These are phyloP conservation scores for Ophion costatus DNA, from an alignment of 2,888 invertebrate genomes.

Conservation along the genomic window DNA sequence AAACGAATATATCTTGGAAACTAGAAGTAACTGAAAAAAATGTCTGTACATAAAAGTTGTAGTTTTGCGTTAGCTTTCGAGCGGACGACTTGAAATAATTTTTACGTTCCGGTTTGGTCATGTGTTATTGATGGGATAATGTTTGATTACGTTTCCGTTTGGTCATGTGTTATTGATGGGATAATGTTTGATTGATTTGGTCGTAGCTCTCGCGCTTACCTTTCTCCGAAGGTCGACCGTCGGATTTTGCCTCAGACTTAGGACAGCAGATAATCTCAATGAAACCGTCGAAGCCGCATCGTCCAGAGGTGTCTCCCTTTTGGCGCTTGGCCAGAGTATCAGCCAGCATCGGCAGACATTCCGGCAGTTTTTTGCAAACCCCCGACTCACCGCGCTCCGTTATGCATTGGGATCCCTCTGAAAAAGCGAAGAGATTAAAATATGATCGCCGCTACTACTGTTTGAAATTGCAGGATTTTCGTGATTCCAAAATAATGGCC, in stretches of 20 bases:
- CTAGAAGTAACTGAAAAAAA: too few species aligned
- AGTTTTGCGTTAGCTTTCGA: too few species aligned
- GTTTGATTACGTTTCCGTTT: too few species aligned
- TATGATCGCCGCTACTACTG: too few species aligned
- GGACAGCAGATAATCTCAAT: conserved; percentile 85
- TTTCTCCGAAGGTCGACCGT: conserved; percentile 73
- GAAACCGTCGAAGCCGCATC: conserved; percentile 83
- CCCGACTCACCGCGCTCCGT: conserved; percentile 71
- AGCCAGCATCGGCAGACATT: conserved; percentile 71
- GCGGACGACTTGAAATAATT: too few species aligned
- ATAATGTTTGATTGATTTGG: not conserved
- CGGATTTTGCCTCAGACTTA: conserved; percentile 67
- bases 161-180: not conserved
- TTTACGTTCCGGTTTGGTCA: too few species aligned
- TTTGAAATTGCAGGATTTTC: too few species aligned
- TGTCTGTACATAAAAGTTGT: too few species aligned
- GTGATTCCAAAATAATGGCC: too few species aligned
- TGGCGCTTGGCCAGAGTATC: conserved; percentile 65
- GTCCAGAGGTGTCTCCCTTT: conserved; percentile 58
- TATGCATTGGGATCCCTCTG: conserved; percentile 49
- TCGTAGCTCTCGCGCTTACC: conserved; percentile 68
- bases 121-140: too few species aligned
- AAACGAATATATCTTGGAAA: too few species aligned
- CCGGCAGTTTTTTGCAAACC: conserved; percentile 73
- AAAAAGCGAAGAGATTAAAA: not conserved